Evolutionary conservation across 2,113 vertebrate species (phyloP), one percentile per base, ranked within the genome.

Genomic region (Cavia aperea): DNA sequence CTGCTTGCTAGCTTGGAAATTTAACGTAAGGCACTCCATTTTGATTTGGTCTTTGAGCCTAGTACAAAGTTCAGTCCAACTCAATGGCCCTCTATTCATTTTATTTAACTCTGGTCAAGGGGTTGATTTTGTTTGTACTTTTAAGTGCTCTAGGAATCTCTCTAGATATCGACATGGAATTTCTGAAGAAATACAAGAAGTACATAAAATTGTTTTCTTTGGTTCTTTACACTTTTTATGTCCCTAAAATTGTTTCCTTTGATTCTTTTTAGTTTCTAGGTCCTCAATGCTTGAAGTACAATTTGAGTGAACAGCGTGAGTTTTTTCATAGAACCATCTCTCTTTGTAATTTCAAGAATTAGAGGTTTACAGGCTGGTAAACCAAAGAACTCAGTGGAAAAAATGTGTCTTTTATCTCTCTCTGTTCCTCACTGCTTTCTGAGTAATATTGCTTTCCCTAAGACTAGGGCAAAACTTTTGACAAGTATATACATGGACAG

Each of bases 111-210:
- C n/a, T 26, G 18, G 6, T 51, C 63, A 85, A 78, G 46, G 89
- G 8, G 36, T 19, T 91, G 29, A 88, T 75, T 78, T 92, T 78
- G 78, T 39, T 62, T 63, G n/a, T 70, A 19, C 21, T 93, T 94
- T 81, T 7, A 19, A 1, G 63, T 88, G 62, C 18, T 62, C 60
- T 78, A 70, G 31, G 14, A 70, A 89, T 91, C 4, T 36, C 19
- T 66, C 19, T 66, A 43, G 1, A 19, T 72, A 58, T 72, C 11
- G 13, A 51, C 21, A 49, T 7, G 49, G 8, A 9, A 77, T 68
- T 87, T 90, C 65, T 31, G 6, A 31, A 70, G 43, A 89, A 86
- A 1, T 15, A 60, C 36, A 39, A 65, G 68, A 84, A 87, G 43
- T 3, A 79, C 23, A 87, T 72, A 1, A 65, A 26, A 36, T 87